These are phyloP conservation scores for Tinamus guttatus DNA, from an alignment of 2,113 vertebrate species.

Conservation along the genomic window DNA sequence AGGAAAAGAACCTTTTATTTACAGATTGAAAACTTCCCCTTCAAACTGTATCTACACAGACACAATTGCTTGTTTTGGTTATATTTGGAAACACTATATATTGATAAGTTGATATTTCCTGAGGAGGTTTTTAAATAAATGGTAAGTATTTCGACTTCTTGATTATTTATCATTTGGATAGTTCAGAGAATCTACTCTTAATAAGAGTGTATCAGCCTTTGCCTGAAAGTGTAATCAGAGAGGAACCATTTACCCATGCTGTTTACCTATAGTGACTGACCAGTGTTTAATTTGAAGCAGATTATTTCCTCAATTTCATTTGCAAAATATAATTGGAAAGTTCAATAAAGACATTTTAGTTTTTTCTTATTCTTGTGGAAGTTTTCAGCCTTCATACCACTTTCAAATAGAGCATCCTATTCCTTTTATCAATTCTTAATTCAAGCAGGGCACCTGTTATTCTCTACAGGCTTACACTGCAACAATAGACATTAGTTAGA, in stretches of 20 bases:
- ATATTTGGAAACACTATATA: not conserved
- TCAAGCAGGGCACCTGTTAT: constrained; percentile 56
- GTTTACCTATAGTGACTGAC: not conserved
- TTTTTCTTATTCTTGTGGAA: constrained; percentile 56
- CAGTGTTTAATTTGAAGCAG: not conserved
- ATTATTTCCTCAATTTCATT: not conserved
- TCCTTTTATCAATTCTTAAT: constrained; percentile 69
- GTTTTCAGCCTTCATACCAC: constrained; percentile 61
- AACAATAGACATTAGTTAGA: constrained; percentile 38
- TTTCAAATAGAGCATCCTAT: constrained; percentile 54
- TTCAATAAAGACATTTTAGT: constrained; percentile 44
- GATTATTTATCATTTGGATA: not conserved
- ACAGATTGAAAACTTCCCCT: not conserved
- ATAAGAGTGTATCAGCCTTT: not conserved
- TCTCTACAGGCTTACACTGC: constrained; percentile 13
- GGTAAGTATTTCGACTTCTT: not conserved
- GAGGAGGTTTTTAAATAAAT: not conserved
- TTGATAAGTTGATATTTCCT: not conserved
- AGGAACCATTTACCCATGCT: not conserved
- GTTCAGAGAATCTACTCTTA: not conserved
- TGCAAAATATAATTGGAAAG: constrained; percentile 48
- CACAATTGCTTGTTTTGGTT: not conserved
- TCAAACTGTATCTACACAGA: not conserved
- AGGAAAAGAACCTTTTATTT: not conserved
- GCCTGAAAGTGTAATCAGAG: not conserved